Percentiles rank a stretch among this genome's conserved stretches.
Conservation (phyloP, 2,113 vertebrate genomes). For the Sorex fumeus region DNA sequence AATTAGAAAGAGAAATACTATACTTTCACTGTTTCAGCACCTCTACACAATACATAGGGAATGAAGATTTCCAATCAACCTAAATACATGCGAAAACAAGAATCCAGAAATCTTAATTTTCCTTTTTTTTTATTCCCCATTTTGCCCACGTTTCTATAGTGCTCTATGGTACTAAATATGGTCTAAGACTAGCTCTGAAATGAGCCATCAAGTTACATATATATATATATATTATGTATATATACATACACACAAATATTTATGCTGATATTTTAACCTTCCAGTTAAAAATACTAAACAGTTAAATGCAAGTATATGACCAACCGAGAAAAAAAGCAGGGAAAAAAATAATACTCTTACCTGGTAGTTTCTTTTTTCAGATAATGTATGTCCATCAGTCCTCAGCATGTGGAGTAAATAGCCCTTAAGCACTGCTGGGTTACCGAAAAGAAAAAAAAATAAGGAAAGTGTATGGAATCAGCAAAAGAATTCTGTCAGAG, state of each 20-base stretch:
- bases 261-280: constrained; percentile 22
- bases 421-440: too few relatives aligned
- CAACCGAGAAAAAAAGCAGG: too few relatives aligned
- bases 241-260: constrained; percentile 14
- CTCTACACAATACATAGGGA: not conserved
- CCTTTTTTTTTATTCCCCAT: constrained; percentile 56
- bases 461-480: not conserved
- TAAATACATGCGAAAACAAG: constrained; percentile 60
- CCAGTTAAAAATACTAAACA: constrained; percentile 51
- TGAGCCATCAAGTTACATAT: not conserved
- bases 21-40: not conserved
- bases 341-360: constrained; percentile 78
- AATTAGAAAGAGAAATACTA: too few relatives aligned
- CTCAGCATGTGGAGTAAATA: constrained; percentile 77
- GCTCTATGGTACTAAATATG: constrained; percentile 47
- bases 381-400: constrained; percentile 88
- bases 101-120: not conserved
- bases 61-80: constrained; percentile 44
- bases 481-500: not conserved
- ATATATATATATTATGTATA: constrained; percentile 9
- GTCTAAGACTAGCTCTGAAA: constrained; percentile 37
- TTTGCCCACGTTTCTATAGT: constrained; percentile 8
- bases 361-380: constrained; percentile 88
- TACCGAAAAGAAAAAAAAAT: too few relatives aligned
- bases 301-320: constrained; percentile 39